A percentile compares a stretch with the other conserved stretches of the same genome.
Conservation (phyloP, 2,888 invertebrate genomes). For the Alviniconcha strummeri region DNA sequence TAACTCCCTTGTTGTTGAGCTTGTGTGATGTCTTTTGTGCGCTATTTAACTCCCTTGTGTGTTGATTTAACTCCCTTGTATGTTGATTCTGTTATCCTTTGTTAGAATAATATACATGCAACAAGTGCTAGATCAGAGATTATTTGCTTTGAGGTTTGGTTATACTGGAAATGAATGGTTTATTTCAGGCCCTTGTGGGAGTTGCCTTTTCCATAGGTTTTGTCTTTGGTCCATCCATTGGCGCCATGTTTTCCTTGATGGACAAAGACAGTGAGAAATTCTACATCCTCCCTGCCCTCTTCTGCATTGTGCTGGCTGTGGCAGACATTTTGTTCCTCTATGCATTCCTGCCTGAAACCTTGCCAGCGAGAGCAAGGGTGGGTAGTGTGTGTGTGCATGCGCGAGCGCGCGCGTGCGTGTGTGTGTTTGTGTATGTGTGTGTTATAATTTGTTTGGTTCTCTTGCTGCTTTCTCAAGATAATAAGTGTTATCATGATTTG, state of each 20-base stretch:
- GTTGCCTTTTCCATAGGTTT: constrained; percentile 98
- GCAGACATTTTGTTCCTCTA: constrained; percentile 86
- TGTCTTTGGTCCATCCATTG: constrained; percentile 95
- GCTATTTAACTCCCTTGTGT: no score
- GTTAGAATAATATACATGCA: no score
- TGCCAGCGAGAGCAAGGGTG: constrained; percentile 80
- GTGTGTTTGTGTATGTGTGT: background rate
- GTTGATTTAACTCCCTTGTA: no score
- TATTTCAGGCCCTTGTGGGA: constrained; percentile 92
- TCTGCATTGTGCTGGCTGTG: constrained; percentile 79
- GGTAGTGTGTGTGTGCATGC: constrained; percentile 36
- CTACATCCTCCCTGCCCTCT: constrained; percentile 86
- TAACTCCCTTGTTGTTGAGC: no score
- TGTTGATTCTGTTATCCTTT: no score
- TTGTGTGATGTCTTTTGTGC: no score
- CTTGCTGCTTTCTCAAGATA: no score
- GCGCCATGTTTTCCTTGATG: constrained; percentile 78
- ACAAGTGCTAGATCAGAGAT: no score
- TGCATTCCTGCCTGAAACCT: constrained; percentile 87
- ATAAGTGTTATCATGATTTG: no score
- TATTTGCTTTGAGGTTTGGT: no score
- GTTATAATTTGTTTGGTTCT: background rate
- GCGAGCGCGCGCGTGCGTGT: background rate
- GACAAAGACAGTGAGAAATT: constrained; percentile 79
- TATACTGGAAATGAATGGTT: background rate